Evolutionary conservation across 1,140 invertebrate genomes (phyloP).

Genomic region (Lucilia sericata): DNA sequence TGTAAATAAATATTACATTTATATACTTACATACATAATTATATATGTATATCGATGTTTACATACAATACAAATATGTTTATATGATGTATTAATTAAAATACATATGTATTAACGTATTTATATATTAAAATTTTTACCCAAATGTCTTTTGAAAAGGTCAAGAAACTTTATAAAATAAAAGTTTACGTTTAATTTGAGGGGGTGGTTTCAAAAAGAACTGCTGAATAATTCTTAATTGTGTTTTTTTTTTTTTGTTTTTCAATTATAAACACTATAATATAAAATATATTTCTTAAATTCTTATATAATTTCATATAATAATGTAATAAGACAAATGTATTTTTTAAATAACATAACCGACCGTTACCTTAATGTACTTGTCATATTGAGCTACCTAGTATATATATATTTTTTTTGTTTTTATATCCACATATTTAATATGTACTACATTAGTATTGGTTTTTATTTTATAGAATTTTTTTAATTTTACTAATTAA

Average conservation of each 20-base stretch:
- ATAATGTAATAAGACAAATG: no score
- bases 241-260: neutral
- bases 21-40: neutral
- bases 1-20: no score
- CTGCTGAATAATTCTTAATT: neutral
- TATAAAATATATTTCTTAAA: no score
- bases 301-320: no score
- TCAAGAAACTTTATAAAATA: neutral
- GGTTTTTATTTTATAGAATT: no score
- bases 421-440: no score
- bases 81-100: neutral
- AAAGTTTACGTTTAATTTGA: constrained; percentile 2
- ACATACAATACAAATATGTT: neutral
- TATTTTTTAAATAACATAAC: no score
- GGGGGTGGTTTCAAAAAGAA: neutral
- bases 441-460: no score
- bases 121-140: neutral
- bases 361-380: neutral
- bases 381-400: no score
- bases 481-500: no score
- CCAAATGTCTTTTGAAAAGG: neutral
- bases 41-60: neutral
- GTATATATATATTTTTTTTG: no score
- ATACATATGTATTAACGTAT: neutral
- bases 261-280: no score